Evolutionary conservation across 2,797 vertebrate genomes (phyloP), one percentile per base, ranked within the genome.

Genomic region (Tadarida brasiliensis): DNA sequence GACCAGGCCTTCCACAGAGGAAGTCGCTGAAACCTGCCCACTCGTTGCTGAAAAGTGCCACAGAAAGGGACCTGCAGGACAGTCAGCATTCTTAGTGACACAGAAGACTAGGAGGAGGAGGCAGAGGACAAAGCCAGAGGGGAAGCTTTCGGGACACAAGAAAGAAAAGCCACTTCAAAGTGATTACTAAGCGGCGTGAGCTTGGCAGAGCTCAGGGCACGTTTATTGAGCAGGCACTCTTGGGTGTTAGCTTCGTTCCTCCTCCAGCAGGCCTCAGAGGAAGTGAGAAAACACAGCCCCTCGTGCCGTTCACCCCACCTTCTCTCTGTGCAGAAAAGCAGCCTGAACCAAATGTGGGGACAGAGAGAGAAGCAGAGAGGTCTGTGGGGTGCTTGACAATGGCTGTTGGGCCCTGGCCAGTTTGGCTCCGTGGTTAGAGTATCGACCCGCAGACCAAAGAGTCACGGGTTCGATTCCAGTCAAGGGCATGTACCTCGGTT

Each of bases 141-240:
- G 24, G n/a, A 71, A 51, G 19, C 7, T 93, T 90, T 59, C 84
- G 81, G 33, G 49, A 81, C 20, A 35, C 16, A 68, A n/a, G 68
- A 68, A 87, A 85, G 71, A 85, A 88, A 93, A 85, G 22, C 33
- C 11, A 16, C 57, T 94, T 83, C 49, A 65, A 95, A 70, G 59
- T 49, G 51, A 61, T 76, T 47, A 57, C 54, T 63, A 81, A 59
- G 33, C 51, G 76, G 44, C 49, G 10, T 10, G 49, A 89, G 33
- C 76, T 54, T 67, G 70, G 78, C 33, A 85, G 90, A 85, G 47
- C 73, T 9, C 28, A 73, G 5, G 59, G 26, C 47, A 12, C 26
- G 1, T 85, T 77, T 81, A 85, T 44, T 26, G 82, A 56, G 68
- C 1, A 51, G 44, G 44, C 22, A 28, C 57, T 65, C 81, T 49